Evolutionary conservation across 2,888 invertebrate species (phyloP).

Genomic region (Drosophila nr. perissopoda): DNA sequence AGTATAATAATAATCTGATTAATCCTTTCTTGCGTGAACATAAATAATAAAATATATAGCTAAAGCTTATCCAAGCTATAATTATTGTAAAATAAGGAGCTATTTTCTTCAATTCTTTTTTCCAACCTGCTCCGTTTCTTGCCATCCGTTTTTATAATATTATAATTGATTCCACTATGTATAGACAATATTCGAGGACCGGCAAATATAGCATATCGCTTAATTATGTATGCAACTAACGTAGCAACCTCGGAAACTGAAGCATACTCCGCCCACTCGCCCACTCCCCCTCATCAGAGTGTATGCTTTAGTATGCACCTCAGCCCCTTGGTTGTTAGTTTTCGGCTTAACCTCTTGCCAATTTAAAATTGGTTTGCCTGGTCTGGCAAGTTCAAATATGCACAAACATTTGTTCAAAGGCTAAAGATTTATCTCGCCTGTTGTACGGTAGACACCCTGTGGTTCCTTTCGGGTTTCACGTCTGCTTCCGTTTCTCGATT

Average conservation of each 20-base stretch:
- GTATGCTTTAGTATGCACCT: background rate
- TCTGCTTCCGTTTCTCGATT: constrained; percentile 71
- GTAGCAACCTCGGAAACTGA: constrained; percentile 48
- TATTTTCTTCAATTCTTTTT: background rate
- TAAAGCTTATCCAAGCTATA: background rate
- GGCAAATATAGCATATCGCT: constrained; percentile 32
- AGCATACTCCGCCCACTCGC: constrained; percentile 7
- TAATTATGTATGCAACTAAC: constrained; percentile 73
- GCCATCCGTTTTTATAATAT: background rate
- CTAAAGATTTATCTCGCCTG: constrained; percentile 76
- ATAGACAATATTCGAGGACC: constrained; percentile 31
- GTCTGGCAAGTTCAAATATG: constrained; percentile 75
- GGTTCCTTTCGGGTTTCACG: constrained; percentile 59
- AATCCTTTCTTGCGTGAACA: background rate
- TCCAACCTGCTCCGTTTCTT: background rate
- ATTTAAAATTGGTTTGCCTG: constrained; percentile 75
- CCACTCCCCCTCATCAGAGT: background rate
- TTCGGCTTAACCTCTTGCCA: constrained; percentile 79
- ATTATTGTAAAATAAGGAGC: background rate
- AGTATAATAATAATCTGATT: background rate
- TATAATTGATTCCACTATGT: constrained; percentile 40
- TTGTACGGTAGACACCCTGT: constrained; percentile 75
- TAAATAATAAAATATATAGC: background rate
- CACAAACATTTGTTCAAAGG: constrained; percentile 80
- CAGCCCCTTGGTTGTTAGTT: constrained; percentile 63